Percentiles rank a stretch among this genome's conserved stretches.
Conservation (phyloP, 2,888 invertebrate genomes). For the Phalera bucephala region DNA sequence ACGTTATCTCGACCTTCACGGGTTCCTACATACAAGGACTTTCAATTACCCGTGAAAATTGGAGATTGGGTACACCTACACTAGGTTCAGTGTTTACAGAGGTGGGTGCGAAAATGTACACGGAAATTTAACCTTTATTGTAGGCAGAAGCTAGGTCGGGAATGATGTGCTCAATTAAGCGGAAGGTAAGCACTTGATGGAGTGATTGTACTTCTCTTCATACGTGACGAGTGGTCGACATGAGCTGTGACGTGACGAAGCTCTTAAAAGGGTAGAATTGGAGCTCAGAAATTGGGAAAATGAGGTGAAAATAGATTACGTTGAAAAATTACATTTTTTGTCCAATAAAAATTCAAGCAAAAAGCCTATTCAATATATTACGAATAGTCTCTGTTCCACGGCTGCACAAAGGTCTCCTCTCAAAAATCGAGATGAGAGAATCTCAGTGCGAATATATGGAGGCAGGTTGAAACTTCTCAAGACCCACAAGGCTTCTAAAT, state of each 20-base stretch:
- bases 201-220: not conserved
- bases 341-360: too few relatives aligned
- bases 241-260: not conserved
- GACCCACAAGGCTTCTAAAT: too few relatives aligned
- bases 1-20: constrained; percentile 5
- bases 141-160: not conserved
- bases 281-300: not conserved
- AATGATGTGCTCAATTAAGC: not conserved
- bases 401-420: too few relatives aligned
- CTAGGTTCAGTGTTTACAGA: constrained; percentile 16
- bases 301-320: too few relatives aligned
- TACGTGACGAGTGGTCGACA: not conserved
- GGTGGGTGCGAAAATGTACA: constrained; percentile 4
- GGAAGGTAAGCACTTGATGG: not conserved
- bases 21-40: constrained; percentile 6
- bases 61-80: constrained; percentile 13
- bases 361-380: too few relatives aligned
- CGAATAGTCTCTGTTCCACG: too few relatives aligned
- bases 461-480: too few relatives aligned
- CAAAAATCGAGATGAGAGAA: too few relatives aligned
- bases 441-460: too few relatives aligned
- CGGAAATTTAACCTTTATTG: constrained; percentile 6
- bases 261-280: not conserved
- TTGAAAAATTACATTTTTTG: too few relatives aligned
- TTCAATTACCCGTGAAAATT: constrained; percentile 19